Base-by-base conservation (phyloP, 2,888 invertebrate species). In the Tenthredo mesomela region DNA sequence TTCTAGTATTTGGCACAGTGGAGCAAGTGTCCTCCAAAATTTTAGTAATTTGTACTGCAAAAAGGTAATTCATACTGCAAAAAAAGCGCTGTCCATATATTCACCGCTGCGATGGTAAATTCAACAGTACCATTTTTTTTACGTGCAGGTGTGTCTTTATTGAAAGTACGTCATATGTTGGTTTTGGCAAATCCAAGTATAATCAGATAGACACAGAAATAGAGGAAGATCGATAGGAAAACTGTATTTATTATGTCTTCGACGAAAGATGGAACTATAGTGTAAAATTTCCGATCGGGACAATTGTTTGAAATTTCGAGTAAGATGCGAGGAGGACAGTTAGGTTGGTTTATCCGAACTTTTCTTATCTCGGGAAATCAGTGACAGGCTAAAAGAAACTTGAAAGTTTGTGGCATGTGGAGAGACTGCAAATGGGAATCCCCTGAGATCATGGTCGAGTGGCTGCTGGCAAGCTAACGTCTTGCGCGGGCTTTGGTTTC, bases 401-500 rank as follows among this genome's bases (percentile, higher is more conserved):
- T 29, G 29, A 29, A 77, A 70, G 70, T 73, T 73, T 40, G 21
- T n/a, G 40, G 71, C 10, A 15, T 47, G 54, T 50, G 29, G 54
- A 50, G 50, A 7, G 77, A 54, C 18, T 33, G 29, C 54, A 54
- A 29, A 54, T 21, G 61, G 40, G 61, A 80, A 80, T 61, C 21
- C 40, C 58, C 61, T 29, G 37, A 40, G 80, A 80, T 54, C 77
- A 54, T 10, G 77, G 77, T 47, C 77, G 50, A 40, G 47, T 77
- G 29, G 77, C 50, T 29, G 77, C 50, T 29, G 37, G 80, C 21
- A 7, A 58, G 21, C 80, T 10, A 61, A 80, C 58, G 37, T 80
- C 61, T 80, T 80, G 77, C 37, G 37, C 37, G 37, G 21, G 33
- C 67, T 67, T 47, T 37, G 67, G 67, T 82, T 65, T 82, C 67